A percentile compares a stretch with the other conserved stretches of the same genome.
These are phyloP conservation scores for Chrysogorgia sp. DNA, from an alignment of 92 coral and sea anemone species.

Conservation along the genomic window DNA sequence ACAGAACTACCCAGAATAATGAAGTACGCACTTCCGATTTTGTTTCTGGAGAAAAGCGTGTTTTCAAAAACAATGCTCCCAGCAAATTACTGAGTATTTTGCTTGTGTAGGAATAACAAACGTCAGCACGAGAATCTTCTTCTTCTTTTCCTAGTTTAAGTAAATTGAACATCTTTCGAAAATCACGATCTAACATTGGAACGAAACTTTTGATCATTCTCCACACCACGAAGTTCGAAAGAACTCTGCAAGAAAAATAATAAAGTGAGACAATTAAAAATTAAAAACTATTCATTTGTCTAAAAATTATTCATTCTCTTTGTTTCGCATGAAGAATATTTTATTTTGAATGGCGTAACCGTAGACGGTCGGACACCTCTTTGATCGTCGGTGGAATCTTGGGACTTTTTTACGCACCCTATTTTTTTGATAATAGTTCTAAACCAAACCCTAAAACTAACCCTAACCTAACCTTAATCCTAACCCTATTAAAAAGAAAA, in stretches of 20 bases:
- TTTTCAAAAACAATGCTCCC: slow-evolving; percentile 83
- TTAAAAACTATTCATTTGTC: neutral
- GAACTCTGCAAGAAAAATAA: slow-evolving; percentile 45
- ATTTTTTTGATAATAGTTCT: no score
- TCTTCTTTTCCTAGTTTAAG: slow-evolving; percentile 70
- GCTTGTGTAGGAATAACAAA: slow-evolving; percentile 87
- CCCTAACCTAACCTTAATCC: no score
- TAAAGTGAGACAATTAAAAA: neutral
- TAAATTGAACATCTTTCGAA: slow-evolving; percentile 62
- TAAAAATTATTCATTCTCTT: no score
- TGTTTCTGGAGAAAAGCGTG: slow-evolving; percentile 76
- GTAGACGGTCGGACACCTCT: no score
- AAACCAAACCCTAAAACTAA: no score
- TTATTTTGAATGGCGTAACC: no score
- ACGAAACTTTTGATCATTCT: slow-evolving; percentile 81
- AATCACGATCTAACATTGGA: slow-evolving; percentile 76
- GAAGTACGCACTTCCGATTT: neutral
- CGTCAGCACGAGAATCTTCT: slow-evolving; percentile 74
- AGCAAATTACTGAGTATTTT: slow-evolving; percentile 84
- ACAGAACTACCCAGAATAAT: neutral
- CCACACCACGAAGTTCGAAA: slow-evolving; percentile 94
- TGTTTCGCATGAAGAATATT: no score
- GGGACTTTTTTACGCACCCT: no score
- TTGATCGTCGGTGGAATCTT: no score
- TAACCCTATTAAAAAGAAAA: no score